Evolutionary conservation across 2,797 vertebrate genomes (phyloP), one percentile per base, ranked within the genome.

Genomic region (Steatocranus sp.): DNA sequence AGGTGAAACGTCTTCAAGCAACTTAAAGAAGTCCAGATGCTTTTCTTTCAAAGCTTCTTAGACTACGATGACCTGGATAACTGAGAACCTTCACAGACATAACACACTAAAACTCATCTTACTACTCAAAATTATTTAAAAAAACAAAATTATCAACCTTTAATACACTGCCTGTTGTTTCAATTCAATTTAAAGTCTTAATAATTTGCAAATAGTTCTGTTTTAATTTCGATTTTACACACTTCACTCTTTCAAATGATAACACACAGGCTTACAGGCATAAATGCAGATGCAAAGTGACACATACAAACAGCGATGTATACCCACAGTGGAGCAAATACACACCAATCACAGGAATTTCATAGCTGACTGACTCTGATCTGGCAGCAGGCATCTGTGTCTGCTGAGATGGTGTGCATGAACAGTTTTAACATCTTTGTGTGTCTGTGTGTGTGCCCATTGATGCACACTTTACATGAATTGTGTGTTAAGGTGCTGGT

Each of bases 291-390:
- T 78, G 38, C 70, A 84, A 76, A 78, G 23, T 78, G 77, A 78
- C 82, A 78, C 78, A 80, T 8, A 34, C 70, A 63, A 54, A 82
- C 68, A 75, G 50, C 17, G 49, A 79, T 80, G 18, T 79, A 68
- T 51, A 80, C 25, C 85, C 82, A 77, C 80, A 63, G 8, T 54
- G 79, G 75, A 92, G 85, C 86, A 86, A 86, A 89, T 63, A 84
- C 88, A 87, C 88, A 88, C 83, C 87, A 91, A 88, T 92, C 85
- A 81, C 50, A 83, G 76, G 81, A 84, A 91, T 94, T 93, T 94
- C 87, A 92, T 89, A 84, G 87, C 86, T 89, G 87, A 93, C 85
- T 93, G 91, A 87, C 79, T 85, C 80, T 80, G 88, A 93, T 92
- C 89, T 83, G 86, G 89, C 86, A 90, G 86, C 79, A 75, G 54